These are phyloP conservation scores for Drosophila hydei DNA, from an alignment of 1,140 invertebrate species.

Conservation along the genomic window DNA sequence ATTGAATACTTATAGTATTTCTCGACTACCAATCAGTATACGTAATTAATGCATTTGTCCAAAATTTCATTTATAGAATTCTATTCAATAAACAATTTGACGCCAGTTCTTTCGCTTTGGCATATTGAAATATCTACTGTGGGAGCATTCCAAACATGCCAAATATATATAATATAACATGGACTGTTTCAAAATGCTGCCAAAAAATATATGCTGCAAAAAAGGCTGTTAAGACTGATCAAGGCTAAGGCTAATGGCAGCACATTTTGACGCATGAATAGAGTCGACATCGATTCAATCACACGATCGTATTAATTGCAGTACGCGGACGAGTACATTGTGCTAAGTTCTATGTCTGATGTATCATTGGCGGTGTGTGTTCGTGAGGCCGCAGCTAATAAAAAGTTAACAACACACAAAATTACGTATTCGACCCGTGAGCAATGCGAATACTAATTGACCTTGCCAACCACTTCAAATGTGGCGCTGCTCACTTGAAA, in stretches of 20 bases:
- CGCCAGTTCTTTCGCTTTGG: constrained; percentile 1
- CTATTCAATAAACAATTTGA: constrained; percentile 26
- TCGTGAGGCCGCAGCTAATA: constrained; percentile 34
- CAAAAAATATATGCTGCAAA: constrained; percentile 4
- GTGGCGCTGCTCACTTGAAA: constrained; percentile 20
- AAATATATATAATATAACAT: not conserved
- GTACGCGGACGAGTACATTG: constrained; percentile 4
- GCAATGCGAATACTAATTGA: constrained; percentile 46
- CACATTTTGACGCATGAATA: constrained; percentile 10
- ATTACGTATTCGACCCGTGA: constrained; percentile 58
- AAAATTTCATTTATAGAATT: constrained; percentile 31
- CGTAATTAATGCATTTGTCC: constrained; percentile 7
- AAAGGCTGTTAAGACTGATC: constrained; percentile 1
- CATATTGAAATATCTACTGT: constrained; percentile 1
- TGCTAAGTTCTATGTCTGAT: constrained; percentile 15
- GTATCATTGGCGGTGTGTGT: not conserved
- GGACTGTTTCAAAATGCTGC: constrained; percentile 11
- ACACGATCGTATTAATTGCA: constrained; percentile 46
- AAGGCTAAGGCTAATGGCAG: constrained; percentile 19
- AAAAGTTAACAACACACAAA: constrained; percentile 40
- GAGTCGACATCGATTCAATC: constrained; percentile 34
- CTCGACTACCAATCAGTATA: not conserved
- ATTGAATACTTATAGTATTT: too few species aligned
- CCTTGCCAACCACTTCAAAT: constrained; percentile 48
- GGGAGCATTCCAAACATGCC: too few species aligned